Evolutionary conservation across 2,113 vertebrate species (phyloP).

Genomic region (Oenanthe oenanthe): DNA sequence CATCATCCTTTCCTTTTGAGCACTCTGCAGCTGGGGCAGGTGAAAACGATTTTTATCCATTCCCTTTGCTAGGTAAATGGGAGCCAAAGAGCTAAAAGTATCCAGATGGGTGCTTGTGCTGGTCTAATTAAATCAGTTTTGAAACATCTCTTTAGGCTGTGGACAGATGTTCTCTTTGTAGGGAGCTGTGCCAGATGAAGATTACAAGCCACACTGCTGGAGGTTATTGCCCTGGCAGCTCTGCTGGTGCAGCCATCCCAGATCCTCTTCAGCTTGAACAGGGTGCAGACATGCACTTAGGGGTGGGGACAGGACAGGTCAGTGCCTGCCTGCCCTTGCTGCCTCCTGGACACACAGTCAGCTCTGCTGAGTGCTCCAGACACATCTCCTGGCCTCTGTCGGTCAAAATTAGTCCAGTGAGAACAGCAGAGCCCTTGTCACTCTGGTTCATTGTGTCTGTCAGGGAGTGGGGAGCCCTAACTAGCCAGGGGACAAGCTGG

Average conservation of each 20-base stretch:
- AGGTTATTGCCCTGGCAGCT: not conserved
- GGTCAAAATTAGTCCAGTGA: not conserved
- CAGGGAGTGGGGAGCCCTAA: not conserved
- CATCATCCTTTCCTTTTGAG: not conserved
- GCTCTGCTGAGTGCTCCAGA: not conserved
- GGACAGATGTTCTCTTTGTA: conserved; percentile 57
- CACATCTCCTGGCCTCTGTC: not conserved
- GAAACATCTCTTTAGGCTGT: conserved; percentile 43
- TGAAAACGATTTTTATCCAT: not conserved
- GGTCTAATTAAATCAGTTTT: conserved; percentile 48
- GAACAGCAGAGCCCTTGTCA: not conserved
- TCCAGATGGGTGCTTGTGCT: conserved; percentile 45
- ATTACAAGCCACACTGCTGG: conserved; percentile 33
- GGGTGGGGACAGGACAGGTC: not conserved
- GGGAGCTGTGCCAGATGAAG: conserved; percentile 29
- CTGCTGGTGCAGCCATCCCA: not conserved
- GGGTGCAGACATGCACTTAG: not conserved
- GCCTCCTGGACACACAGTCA: not conserved
- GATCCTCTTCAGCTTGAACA: not conserved
- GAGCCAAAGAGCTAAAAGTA: conserved; percentile 1
- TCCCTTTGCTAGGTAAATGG: not conserved
- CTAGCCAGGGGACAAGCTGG: not conserved
- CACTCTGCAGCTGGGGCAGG: not conserved
- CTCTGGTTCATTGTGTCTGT: not conserved
- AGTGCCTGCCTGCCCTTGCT: not conserved